Base-by-base conservation (phyloP, 2,113 vertebrate genomes). In the Microcebus jonahi region DNA sequence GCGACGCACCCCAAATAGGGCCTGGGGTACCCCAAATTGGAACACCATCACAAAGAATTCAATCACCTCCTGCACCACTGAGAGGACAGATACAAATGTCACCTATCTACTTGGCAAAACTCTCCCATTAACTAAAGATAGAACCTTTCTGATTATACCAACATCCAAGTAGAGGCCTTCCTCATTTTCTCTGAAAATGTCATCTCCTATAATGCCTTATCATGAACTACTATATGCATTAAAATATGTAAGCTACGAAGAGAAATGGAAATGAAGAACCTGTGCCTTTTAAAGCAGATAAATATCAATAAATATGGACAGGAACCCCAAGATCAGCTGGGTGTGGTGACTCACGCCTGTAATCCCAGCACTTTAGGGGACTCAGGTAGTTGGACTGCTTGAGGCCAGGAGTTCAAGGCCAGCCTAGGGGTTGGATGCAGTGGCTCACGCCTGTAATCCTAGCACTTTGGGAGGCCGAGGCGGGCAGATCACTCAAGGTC, bases 51-150 rank as follows among this genome's bases (percentile, higher is more conserved):
- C 99, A 86, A 99, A 99, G 98, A 99, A 99, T 97, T 99, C 99
- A 93, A 99, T 99, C 7, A 99, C 99, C 98, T 99, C 99, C 98
- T 99, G 99, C 36, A 99, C 99, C 98, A 99, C 99, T 99, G 97
- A 63, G 79, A 91, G 67, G 63, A 98, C 67, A 98, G 48, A 98
- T 65, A 70, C 61, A 63, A 15, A 20, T 0, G 0, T 96, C 73
- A 98, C 48, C 39, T 31, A 82, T 50, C 29, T 50, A 61, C 45
- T 82, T 71, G 27, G 83, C 36, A 17, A 75, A 73, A 61, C 39
- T 39, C 20, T n/a, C 90, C 50, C 39, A 75, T 36, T 20, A 20
- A 8, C 63, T 71, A 75, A 45, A 42, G 20, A 61, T 8, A 68
- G 48, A 59, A 27, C 25, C 34, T 70, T 86, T 70, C 55, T 75